A percentile compares a stretch with the other conserved stretches of the same genome.
Evolutionary conservation across 2,113 vertebrate species (phyloP).

Genomic region (Triplophysa siluroides): DNA sequence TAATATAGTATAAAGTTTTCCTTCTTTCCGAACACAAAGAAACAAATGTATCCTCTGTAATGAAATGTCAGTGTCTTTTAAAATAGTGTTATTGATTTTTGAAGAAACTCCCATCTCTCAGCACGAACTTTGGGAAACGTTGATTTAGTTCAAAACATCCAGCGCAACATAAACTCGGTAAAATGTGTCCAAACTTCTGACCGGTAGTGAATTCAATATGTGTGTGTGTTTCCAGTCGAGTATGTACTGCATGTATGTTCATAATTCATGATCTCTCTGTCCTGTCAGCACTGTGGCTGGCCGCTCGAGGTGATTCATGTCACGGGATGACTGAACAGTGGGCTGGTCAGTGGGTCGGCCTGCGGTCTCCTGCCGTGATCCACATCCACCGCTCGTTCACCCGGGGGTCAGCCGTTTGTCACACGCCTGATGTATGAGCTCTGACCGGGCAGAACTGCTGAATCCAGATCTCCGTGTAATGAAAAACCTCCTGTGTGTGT

Average conservation of each 20-base stretch:
- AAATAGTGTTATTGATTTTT: too few species aligned
- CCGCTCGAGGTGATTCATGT: slow-evolving; percentile 31
- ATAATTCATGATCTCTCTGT: slow-evolving; percentile 26
- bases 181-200: background rate
- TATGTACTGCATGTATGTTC: slow-evolving; percentile 23
- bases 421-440: slow-evolving; percentile 43
- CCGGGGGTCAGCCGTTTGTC: slow-evolving; percentile 40
- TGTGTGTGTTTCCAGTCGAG: background rate
- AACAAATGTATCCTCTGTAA: too few species aligned
- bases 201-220: background rate
- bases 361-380: slow-evolving; percentile 27
- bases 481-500: background rate
- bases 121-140: too few species aligned
- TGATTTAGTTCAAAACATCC: background rate
- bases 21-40: too few species aligned
- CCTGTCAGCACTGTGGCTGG: slow-evolving; percentile 39
- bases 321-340: slow-evolving; percentile 6
- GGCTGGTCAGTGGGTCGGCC: slow-evolving; percentile 27
- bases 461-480: slow-evolving; percentile 32
- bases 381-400: slow-evolving; percentile 27
- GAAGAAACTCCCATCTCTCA: too few species aligned
- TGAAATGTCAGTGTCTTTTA: too few species aligned
- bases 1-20: too few species aligned
- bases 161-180: background rate
- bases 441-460: slow-evolving; percentile 39